A percentile compares a stretch with the other conserved stretches of the same genome.
phyloP scores from a whole-genome alignment of 2,797 vertebrate genomes.

The Caiman crocodilus region DNA sequence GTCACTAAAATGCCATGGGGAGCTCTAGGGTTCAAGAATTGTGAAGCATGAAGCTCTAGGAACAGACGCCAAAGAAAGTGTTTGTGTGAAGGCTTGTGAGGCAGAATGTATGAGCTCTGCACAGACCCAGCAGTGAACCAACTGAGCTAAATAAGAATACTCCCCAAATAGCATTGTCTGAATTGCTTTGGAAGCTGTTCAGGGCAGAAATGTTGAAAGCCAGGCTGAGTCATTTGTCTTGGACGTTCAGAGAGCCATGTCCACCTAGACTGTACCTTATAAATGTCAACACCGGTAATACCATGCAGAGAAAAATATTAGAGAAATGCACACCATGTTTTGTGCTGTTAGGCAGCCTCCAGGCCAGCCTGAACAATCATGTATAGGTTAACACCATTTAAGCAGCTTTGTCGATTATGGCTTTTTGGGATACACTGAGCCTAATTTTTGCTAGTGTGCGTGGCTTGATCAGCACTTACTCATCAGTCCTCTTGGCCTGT shows the following conservation, averaged over 20 bases:
- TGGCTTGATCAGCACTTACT: conserved; percentile 43
- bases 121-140: not conserved
- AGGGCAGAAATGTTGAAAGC: not conserved
- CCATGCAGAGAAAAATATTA: conserved; percentile 36
- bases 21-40: not conserved
- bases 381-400: conserved; percentile 27
- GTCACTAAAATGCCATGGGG: not conserved
- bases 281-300: not conserved
- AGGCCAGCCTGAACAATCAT: conserved; percentile 46
- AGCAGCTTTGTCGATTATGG: conserved; percentile 30
- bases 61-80: not conserved
- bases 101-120: not conserved
- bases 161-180: not conserved
- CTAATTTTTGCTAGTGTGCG: conserved; percentile 40
- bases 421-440: conserved; percentile 13
- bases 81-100: not conserved
- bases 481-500: conserved; percentile 22
- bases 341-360: conserved; percentile 46
- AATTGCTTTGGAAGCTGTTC: not conserved
- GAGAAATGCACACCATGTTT: conserved; percentile 19
- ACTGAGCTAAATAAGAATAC: not conserved
- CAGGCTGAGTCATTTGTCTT: not conserved
- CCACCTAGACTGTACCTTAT: not conserved
- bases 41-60: not conserved
- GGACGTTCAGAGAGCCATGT: not conserved